Conservation (phyloP, 2,797 vertebrate species). For the Lophius americanus region DNA sequence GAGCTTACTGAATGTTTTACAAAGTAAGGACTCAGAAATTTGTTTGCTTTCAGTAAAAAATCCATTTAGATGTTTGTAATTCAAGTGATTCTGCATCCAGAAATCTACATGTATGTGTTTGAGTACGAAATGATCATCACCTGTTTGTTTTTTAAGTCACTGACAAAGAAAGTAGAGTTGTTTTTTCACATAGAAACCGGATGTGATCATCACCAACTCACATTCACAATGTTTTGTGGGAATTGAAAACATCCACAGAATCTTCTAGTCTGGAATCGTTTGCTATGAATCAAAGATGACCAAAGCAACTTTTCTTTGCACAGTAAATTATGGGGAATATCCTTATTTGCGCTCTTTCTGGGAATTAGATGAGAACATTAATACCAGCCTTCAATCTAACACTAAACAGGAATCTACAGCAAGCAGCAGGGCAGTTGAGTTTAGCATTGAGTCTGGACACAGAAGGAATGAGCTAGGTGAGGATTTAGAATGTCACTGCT, state of each 20-base stretch:
- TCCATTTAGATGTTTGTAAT: slow-evolving; percentile 17
- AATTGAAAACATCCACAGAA: too few species aligned
- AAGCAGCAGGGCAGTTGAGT: too few species aligned
- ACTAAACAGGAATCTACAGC: neutral
- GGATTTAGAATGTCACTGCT: neutral
- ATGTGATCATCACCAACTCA: neutral
- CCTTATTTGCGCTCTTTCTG: slow-evolving; percentile 4
- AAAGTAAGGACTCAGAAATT: slow-evolving; percentile 18
- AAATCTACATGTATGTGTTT: slow-evolving; percentile 3
- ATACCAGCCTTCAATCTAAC: neutral
- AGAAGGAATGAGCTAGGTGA: neutral
- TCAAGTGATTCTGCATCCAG: slow-evolving; percentile 21
- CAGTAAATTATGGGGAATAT: slow-evolving; percentile 10
- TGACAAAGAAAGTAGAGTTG: neutral
- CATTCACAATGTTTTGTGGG: too few species aligned
- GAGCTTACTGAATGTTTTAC: slow-evolving; percentile 2
- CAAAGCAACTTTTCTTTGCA: slow-evolving; percentile 11
- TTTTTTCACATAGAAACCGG: slow-evolving; percentile 1
- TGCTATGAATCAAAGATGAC: slow-evolving; percentile 7
- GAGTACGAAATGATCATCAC: slow-evolving; percentile 14
- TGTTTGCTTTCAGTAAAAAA: slow-evolving; percentile 12
- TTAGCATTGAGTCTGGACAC: slow-evolving; percentile 9
- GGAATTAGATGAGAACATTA: neutral
- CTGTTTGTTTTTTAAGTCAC: slow-evolving; percentile 1
- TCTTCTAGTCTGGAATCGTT: neutral